phyloP scores from a whole-genome alignment of 92 coral and sea anemone genomes.

The Heteractis magnifica region DNA sequence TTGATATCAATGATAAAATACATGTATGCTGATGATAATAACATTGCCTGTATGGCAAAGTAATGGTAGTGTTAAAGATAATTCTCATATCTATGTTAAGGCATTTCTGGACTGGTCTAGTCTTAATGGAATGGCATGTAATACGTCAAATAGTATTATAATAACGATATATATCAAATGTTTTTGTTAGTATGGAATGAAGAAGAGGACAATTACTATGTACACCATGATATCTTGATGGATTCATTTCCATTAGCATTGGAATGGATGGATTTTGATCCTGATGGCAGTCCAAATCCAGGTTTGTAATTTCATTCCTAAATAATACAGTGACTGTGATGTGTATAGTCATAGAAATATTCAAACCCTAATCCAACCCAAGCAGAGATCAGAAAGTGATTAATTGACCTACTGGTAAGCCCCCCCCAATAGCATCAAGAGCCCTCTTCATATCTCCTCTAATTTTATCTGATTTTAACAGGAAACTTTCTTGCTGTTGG shows the following conservation, averaged over 20 bases:
- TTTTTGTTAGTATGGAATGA: conserved; percentile 79
- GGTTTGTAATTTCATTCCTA: conserved; percentile 36
- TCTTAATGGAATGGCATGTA: not conserved
- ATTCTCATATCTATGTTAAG: not conserved
- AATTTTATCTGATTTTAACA: not conserved
- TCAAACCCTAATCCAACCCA: no score
- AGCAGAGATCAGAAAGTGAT: no score
- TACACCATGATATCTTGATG: conserved; percentile 88
- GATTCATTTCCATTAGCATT: conserved; percentile 91
- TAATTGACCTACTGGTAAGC: no score
- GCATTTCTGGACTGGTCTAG: conserved; percentile 1
- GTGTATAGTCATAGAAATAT: no score
- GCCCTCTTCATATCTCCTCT: no score
- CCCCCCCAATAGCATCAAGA: no score
- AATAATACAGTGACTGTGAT: not conserved
- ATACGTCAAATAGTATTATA: not conserved
- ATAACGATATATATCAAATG: no score
- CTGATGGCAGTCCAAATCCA: conserved; percentile 61
- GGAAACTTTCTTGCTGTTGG: conserved; percentile 92
- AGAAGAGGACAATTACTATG: conserved; percentile 89
- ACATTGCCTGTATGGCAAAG: not conserved
- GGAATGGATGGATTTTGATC: conserved; percentile 96
- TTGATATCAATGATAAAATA: not conserved
- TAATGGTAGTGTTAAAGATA: not conserved
- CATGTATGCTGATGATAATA: conserved; percentile 10